phyloP scores from a whole-genome alignment of 2,113 vertebrate genomes.

The Pygathrix nemaeus region DNA sequence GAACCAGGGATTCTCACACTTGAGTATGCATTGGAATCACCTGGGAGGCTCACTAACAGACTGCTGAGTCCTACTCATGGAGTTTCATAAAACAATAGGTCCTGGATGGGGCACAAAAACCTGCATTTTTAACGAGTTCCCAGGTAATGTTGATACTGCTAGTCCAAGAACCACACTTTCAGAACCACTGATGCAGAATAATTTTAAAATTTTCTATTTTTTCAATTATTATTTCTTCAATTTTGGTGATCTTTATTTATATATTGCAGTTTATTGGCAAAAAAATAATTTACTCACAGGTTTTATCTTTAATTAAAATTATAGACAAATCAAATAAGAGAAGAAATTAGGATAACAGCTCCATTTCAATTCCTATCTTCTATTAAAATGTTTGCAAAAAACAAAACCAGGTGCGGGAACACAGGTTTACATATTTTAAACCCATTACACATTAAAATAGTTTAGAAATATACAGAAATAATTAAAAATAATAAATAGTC shows the following conservation, averaged over 20 bases:
- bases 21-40: background rate
- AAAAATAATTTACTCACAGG: background rate
- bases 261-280: background rate
- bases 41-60: background rate
- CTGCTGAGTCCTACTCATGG: background rate
- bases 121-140: background rate
- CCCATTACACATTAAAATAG: background rate
- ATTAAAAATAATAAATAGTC: background rate
- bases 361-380: background rate
- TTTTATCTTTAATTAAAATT: background rate
- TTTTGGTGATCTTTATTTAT: background rate
- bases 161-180: background rate
- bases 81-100: background rate
- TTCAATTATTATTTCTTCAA: background rate
- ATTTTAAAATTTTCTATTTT: background rate
- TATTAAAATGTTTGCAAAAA: constrained; percentile 9
- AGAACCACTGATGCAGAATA: background rate
- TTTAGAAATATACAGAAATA: constrained; percentile 20
- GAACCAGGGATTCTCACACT: background rate
- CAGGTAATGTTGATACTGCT: background rate
- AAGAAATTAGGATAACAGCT: background rate
- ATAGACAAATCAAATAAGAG: background rate
- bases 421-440: background rate
- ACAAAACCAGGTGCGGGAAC: background rate
- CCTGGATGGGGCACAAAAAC: background rate